Conservation (phyloP, 64 coral and sea anemone species). For the Cladopsammia gracilis region DNA sequence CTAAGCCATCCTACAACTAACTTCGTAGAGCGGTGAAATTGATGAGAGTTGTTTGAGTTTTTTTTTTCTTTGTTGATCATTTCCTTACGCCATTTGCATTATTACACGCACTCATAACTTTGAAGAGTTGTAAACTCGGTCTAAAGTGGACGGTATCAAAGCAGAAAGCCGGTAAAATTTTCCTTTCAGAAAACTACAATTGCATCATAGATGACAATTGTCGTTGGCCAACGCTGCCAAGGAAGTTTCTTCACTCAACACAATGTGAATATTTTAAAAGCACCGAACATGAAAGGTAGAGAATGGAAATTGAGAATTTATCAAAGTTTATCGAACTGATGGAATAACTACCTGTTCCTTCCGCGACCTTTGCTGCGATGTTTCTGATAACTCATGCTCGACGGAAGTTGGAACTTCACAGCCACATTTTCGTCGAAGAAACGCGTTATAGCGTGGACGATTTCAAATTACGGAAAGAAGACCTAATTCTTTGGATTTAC, state of each 20-base stretch:
- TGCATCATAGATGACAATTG: not conserved
- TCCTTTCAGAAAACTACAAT: not conserved
- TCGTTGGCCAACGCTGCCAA: not conserved
- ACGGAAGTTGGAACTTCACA: constrained; percentile 34
- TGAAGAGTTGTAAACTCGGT: not conserved
- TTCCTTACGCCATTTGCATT: not conserved
- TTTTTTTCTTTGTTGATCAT: not conserved
- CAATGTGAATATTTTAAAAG: not conserved
- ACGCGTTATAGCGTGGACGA: constrained; percentile 26
- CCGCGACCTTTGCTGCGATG: constrained; percentile 23
- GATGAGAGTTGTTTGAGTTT: not conserved
- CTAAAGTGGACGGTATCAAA: not conserved
- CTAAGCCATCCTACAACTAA: too few species aligned
- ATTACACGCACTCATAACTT: constrained; percentile 35
- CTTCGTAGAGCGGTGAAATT: too few species aligned
- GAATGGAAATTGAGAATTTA: not conserved
- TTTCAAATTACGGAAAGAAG: not conserved
- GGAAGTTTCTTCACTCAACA: not conserved
- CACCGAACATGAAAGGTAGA: not conserved
- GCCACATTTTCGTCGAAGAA: constrained; percentile 13
- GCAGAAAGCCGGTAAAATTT: not conserved
- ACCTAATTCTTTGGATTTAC: constrained; percentile 4
- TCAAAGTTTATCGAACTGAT: constrained; percentile 4
- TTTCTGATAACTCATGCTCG: constrained; percentile 26
- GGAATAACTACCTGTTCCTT: constrained; percentile 28